phyloP scores from a whole-genome alignment of 1,140 invertebrate species.

The Ceratoteleas bidentatus region DNA sequence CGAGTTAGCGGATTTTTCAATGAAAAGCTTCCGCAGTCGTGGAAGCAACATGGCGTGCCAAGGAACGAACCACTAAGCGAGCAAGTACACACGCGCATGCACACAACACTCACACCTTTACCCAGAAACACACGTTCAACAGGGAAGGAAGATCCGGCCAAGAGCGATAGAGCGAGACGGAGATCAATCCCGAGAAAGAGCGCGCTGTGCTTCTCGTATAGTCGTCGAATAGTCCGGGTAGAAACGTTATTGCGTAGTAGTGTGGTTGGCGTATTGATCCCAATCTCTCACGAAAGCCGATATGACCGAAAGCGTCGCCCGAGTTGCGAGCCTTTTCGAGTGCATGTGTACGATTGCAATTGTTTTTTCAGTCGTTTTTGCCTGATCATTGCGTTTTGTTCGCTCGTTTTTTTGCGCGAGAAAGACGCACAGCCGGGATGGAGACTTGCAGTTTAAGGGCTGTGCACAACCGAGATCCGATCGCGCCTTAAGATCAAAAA shows the following conservation, averaged over 20 bases:
- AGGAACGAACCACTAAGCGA: constrained; percentile 44
- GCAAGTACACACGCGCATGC: constrained; percentile 24
- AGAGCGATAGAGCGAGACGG: constrained; percentile 35
- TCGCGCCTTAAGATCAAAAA: not conserved
- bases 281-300: constrained; percentile 65
- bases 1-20: constrained; percentile 14
- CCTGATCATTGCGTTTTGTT: too few relatives aligned
- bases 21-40: constrained; percentile 31
- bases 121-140: constrained; percentile 12
- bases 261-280: constrained; percentile 66
- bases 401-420: not conserved
- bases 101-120: not conserved
- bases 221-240: constrained; percentile 57
- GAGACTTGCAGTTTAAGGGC: constrained; percentile 25
- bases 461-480: constrained; percentile 12
- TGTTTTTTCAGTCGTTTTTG: constrained; percentile 18
- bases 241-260: constrained; percentile 66
- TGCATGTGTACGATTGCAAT: constrained; percentile 48
- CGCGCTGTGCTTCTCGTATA: constrained; percentile 41
- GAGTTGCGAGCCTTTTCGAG: constrained; percentile 47
- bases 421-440: constrained; percentile 10
- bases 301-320: constrained; percentile 60
- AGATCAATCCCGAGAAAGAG: constrained; percentile 50
- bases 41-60: constrained; percentile 56
- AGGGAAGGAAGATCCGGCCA: constrained; percentile 45